Conservation (phyloP, 92 coral and sea anemone species). For the Paramuricea clavata region DNA sequence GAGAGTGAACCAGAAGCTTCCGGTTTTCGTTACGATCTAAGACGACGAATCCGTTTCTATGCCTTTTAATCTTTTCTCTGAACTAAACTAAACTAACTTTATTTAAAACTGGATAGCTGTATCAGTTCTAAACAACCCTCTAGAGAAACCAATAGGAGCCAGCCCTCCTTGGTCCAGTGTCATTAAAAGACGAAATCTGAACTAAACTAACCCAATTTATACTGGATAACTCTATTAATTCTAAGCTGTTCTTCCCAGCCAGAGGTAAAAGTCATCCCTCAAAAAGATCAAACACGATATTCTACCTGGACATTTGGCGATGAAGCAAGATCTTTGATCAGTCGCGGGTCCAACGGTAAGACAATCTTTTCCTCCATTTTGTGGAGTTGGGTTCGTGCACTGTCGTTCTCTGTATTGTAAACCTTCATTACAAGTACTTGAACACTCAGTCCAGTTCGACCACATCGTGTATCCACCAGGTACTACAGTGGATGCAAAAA, state of each 20-base stretch:
- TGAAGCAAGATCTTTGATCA: conserved; percentile 3
- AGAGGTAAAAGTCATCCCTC: no score
- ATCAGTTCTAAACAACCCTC: background rate
- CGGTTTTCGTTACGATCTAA: background rate
- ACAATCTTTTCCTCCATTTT: conserved; percentile 29
- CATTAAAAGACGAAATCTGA: background rate
- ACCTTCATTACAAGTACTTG: conserved; percentile 93
- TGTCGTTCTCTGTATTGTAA: conserved; percentile 54
- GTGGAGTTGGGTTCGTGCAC: conserved; percentile 29
- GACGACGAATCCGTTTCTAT: no score
- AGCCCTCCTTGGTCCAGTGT: background rate
- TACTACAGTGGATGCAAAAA: background rate
- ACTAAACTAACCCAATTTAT: background rate
- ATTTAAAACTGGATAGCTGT: background rate
- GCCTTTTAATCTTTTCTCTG: no score
- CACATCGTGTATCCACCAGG: conserved; percentile 87
- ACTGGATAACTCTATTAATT: background rate
- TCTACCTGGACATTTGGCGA: conserved; percentile 33
- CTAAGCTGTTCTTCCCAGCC: no score
- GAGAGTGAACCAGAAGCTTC: background rate
- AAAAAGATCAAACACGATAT: background rate
- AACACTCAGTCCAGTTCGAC: conserved; percentile 90
- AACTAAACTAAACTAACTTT: background rate
- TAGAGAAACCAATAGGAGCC: background rate
- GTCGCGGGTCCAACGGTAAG: conserved; percentile 27